A percentile compares a stretch with the other conserved stretches of the same genome.
Conservation (phyloP, 2,113 vertebrate species). For the Hippocampus barbouri region DNA sequence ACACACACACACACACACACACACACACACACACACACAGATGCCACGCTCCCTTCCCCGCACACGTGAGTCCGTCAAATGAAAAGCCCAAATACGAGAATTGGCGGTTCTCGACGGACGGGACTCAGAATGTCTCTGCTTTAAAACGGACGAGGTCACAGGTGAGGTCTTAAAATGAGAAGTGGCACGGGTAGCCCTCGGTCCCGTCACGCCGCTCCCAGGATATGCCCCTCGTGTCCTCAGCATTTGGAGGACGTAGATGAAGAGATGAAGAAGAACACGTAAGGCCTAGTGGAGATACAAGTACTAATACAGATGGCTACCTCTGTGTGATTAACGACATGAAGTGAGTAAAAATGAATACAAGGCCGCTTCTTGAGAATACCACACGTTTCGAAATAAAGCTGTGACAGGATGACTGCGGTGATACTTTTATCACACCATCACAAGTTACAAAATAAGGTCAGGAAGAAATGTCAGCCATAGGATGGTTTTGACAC, state of each 20-base stretch:
- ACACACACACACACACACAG: conserved; percentile 4
- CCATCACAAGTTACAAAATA: too few relatives aligned
- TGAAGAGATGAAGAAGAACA: too few relatives aligned
- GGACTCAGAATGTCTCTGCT: neutral
- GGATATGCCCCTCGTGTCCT: neutral
- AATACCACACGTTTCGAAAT: too few relatives aligned
- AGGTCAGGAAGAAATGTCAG: too few relatives aligned
- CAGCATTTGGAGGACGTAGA: conserved; percentile 8
- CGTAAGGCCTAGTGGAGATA: too few relatives aligned
- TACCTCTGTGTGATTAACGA: too few relatives aligned
- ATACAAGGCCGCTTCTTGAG: too few relatives aligned
- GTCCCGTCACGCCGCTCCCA: neutral
- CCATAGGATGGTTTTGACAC: neutral
- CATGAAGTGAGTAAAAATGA: too few relatives aligned
- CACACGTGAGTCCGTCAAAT: neutral
- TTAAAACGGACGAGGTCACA: neutral
- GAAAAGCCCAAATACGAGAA: neutral
- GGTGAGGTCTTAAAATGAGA: neutral
- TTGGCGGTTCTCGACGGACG: neutral
- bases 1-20: too few relatives aligned
- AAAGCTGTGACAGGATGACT: too few relatives aligned
- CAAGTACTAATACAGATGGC: too few relatives aligned
- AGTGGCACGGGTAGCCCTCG: neutral
- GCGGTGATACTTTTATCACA: too few relatives aligned
- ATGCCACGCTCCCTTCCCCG: neutral